A percentile compares a stretch with the other conserved stretches of the same genome.
Evolutionary conservation across 2,888 invertebrate species (phyloP).

Genomic region (Spilarctia lutea): DNA sequence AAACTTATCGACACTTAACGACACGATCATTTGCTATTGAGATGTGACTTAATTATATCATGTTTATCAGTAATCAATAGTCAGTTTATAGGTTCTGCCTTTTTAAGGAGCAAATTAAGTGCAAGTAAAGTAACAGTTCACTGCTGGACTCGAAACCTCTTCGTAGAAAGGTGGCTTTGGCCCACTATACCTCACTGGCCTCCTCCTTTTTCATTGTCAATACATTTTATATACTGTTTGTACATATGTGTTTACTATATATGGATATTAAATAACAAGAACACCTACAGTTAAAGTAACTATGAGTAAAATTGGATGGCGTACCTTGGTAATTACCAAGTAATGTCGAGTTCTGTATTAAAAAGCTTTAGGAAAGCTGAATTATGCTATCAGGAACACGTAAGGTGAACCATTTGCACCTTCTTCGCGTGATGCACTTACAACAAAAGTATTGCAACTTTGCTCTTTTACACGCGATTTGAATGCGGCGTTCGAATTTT

Average conservation of each 20-base stretch:
- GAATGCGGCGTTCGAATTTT: slow-evolving; percentile 45
- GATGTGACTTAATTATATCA: too few species aligned
- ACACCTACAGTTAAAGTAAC: slow-evolving; percentile 11
- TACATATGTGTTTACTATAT: background rate
- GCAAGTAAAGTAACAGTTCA: background rate
- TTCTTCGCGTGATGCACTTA: slow-evolving; percentile 66
- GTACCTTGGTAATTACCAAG: slow-evolving; percentile 47
- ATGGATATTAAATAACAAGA: background rate
- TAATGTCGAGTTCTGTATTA: slow-evolving; percentile 32
- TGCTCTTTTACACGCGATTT: slow-evolving; percentile 52
- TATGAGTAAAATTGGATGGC: slow-evolving; percentile 26
- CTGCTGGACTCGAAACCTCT: too few species aligned
- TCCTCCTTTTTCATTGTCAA: too few species aligned
- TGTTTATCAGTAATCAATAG: too few species aligned
- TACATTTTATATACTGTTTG: background rate
- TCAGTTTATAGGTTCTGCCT: too few species aligned
- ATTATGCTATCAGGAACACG: slow-evolving; percentile 36
- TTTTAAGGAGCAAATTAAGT: background rate
- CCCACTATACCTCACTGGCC: too few species aligned
- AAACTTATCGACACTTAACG: too few species aligned
- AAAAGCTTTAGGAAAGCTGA: slow-evolving; percentile 42
- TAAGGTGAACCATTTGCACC: slow-evolving; percentile 65
- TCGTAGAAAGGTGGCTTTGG: too few species aligned
- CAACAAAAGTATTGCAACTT: slow-evolving; percentile 61
- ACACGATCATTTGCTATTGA: too few species aligned